A percentile compares a stretch with the other conserved stretches of the same genome.
These are phyloP conservation scores for Cosmia pyralina DNA, from an alignment of 2,888 invertebrate genomes.

Conservation along the genomic window DNA sequence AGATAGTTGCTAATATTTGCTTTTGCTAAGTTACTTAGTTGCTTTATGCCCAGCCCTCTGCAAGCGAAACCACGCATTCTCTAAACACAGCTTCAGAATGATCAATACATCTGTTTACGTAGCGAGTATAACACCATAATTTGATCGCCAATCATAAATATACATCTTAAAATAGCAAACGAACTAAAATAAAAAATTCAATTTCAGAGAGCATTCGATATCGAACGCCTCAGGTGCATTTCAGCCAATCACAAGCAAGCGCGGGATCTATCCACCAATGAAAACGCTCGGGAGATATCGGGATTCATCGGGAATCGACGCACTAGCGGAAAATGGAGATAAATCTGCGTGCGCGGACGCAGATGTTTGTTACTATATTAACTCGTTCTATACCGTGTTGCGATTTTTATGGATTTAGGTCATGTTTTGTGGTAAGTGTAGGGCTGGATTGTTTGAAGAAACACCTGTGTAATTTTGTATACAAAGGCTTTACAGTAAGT, in stretches of 20 bases:
- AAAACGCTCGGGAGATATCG: slow-evolving; percentile 40
- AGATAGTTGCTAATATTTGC: no score
- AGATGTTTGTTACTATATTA: slow-evolving; percentile 63
- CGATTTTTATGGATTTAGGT: slow-evolving; percentile 48
- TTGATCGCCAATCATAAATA: slow-evolving; percentile 66
- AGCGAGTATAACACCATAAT: slow-evolving; percentile 61
- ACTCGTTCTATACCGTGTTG: slow-evolving; percentile 29
- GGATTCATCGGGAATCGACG: slow-evolving; percentile 54
- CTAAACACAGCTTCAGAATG: background rate
- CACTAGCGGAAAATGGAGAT: slow-evolving; percentile 65
- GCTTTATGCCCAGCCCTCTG: background rate
- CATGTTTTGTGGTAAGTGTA: slow-evolving; percentile 11
- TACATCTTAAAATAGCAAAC: slow-evolving; percentile 57
- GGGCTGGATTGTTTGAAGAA: background rate
- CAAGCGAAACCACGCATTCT: slow-evolving; percentile 6
- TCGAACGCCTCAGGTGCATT: slow-evolving; percentile 58
- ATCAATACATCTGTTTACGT: slow-evolving; percentile 49
- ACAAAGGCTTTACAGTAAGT: background rate
- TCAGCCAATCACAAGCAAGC: slow-evolving; percentile 62
- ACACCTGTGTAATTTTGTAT: slow-evolving; percentile 1
- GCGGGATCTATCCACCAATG: slow-evolving; percentile 60
- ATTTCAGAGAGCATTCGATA: slow-evolving; percentile 56
- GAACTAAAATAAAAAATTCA: slow-evolving; percentile 62
- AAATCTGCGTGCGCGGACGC: slow-evolving; percentile 67
- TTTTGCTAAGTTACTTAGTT: no score